These are phyloP conservation scores for Alosa sapidissima DNA, from an alignment of 2,797 vertebrate genomes.

Conservation along the genomic window DNA sequence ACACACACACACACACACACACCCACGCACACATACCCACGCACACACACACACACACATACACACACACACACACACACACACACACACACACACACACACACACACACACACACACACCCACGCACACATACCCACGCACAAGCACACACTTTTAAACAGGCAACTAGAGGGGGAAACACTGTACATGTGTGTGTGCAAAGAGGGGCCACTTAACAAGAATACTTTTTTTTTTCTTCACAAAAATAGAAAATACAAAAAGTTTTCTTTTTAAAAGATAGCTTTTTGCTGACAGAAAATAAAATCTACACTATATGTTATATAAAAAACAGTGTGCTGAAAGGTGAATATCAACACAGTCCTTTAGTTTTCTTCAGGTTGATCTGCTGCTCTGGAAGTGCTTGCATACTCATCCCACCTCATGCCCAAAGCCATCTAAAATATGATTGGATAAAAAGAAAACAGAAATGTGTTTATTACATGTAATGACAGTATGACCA, in stretches of 20 bases:
- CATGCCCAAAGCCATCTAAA: conserved; percentile 77
- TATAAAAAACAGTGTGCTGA: conserved; percentile 34
- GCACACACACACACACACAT: too few relatives aligned
- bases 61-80: conserved; percentile 30
- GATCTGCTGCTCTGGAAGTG: conserved; percentile 69
- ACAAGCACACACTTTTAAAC: conserved; percentile 34
- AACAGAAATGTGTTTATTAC: background rate
- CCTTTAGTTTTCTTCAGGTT: conserved; percentile 78
- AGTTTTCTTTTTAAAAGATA: conserved; percentile 28
- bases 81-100: conserved; percentile 34
- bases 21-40: conserved; percentile 32
- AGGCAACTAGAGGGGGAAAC: conserved; percentile 31
- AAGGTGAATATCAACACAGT: conserved; percentile 61
- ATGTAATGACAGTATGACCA: background rate
- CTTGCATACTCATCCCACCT: conserved; percentile 69
- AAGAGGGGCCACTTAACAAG: conserved; percentile 43
- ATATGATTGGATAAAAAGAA: conserved; percentile 41
- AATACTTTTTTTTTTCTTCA: conserved; percentile 35
- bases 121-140: conserved; percentile 30
- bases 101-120: conserved; percentile 15
- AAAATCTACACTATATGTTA: conserved; percentile 22
- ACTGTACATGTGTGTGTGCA: conserved; percentile 53
- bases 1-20: conserved; percentile 26
- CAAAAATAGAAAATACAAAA: conserved; percentile 52
- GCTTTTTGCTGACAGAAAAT: conserved; percentile 27